phyloP scores from a whole-genome alignment of 2,888 invertebrate species.

The Drosophila paranaensis region DNA sequence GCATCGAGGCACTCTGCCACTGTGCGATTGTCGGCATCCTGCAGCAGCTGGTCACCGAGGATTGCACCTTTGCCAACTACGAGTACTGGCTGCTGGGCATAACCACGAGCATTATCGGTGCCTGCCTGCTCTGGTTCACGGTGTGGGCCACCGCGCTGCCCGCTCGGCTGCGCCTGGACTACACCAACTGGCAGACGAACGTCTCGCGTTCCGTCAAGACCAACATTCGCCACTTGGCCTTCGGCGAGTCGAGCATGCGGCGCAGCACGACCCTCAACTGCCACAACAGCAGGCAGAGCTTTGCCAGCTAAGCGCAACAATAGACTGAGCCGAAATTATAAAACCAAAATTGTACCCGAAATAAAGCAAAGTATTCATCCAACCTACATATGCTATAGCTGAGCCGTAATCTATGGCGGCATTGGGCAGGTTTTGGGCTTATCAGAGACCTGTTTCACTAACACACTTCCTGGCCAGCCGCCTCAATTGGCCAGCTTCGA shows the following conservation, averaged over 20 bases:
- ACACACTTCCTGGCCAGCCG: background rate
- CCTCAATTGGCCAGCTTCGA: background rate
- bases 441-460: background rate
- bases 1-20: conserved; percentile 63
- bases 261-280: too few relatives aligned
- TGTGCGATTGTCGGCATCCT: conserved; percentile 63
- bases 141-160: conserved; percentile 58
- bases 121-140: conserved; percentile 61
- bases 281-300: conserved; percentile 22
- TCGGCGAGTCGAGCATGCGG: conserved; percentile 6
- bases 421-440: too few relatives aligned
- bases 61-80: conserved; percentile 43
- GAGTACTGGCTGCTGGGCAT: conserved; percentile 64
- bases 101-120: conserved; percentile 56
- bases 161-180: conserved; percentile 16
- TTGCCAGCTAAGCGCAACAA: conserved; percentile 16
- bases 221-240: conserved; percentile 28
- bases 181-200: conserved; percentile 21
- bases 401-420: background rate
- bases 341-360: background rate
- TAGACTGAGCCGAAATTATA: background rate
- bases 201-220: conserved; percentile 4
- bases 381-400: too few relatives aligned
- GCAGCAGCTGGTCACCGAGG: conserved; percentile 39
- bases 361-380: background rate